A percentile compares a stretch with the other conserved stretches of the same genome.
phyloP scores from a whole-genome alignment of 2,113 vertebrate species.

The Talpa occidentalis region DNA sequence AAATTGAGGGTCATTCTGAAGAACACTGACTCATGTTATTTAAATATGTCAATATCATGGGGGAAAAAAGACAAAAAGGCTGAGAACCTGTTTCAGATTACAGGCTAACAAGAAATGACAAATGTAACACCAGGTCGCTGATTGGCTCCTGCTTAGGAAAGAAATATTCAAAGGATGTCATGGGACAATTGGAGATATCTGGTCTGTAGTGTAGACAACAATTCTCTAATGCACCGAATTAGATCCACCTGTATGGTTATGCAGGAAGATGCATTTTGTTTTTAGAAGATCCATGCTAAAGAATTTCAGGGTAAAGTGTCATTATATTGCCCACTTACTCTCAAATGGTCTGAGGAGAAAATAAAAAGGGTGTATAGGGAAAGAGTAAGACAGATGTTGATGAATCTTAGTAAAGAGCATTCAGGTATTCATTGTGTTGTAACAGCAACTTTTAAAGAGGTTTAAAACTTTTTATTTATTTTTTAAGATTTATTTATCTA shows the following conservation, averaged over 20 bases:
- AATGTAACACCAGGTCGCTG: not conserved
- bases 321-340: not conserved
- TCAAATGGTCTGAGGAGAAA: not conserved
- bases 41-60: not conserved
- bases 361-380: not conserved
- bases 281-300: not conserved
- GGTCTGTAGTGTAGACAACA: not conserved
- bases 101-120: not conserved
- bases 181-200: not conserved
- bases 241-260: not conserved
- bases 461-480: too few relatives aligned
- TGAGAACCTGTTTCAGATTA: not conserved
- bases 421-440: not conserved
- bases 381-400: not conserved
- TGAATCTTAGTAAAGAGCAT: not conserved
- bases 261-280: slow-evolving; percentile 1
- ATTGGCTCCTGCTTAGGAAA: not conserved
- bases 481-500: too few relatives aligned
- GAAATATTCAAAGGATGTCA: not conserved
- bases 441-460: not conserved
- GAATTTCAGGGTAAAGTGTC: not conserved
- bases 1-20: not conserved
- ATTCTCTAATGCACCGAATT: not conserved
- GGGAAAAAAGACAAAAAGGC: not conserved
- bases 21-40: slow-evolving; percentile 3